Percentiles rank a stretch among this genome's conserved stretches.
Evolutionary conservation across 2,113 vertebrate genomes (phyloP).

Genomic region (Leptobrachium leishanense): DNA sequence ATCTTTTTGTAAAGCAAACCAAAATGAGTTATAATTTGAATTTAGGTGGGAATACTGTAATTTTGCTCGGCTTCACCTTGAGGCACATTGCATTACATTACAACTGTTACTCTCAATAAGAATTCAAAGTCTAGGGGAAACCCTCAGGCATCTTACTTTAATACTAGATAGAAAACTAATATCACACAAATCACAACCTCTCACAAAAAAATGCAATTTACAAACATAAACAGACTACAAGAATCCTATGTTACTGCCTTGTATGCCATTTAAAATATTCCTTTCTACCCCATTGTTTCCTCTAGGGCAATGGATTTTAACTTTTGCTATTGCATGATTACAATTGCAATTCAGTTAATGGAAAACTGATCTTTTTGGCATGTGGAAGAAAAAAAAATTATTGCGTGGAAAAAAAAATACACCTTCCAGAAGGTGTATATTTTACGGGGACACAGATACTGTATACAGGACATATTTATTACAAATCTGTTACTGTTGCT

Average conservation of each 20-base stretch:
- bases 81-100: conserved; percentile 75
- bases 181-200: conserved; percentile 63
- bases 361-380: conserved; percentile 4
- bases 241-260: conserved; percentile 48
- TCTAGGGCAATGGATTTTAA: conserved; percentile 44
- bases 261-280: conserved; percentile 4
- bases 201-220: conserved; percentile 90
- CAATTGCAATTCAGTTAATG: background rate
- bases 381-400: conserved; percentile 19
- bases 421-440: background rate
- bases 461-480: too few relatives aligned
- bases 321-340: conserved; percentile 19
- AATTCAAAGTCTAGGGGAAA: conserved; percentile 63
- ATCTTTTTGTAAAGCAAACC: conserved; percentile 73
- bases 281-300: background rate
- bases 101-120: conserved; percentile 77
- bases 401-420: background rate
- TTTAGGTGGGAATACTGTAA: conserved; percentile 72
- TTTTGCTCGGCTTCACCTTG: conserved; percentile 61
- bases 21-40: conserved; percentile 74
- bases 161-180: conserved; percentile 71
- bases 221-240: conserved; percentile 83
- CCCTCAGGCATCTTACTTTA: conserved; percentile 67
- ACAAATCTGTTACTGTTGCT: too few relatives aligned
- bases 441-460: background rate